phyloP scores from a whole-genome alignment of 2,113 vertebrate genomes.

The Hiodon tergisus region DNA sequence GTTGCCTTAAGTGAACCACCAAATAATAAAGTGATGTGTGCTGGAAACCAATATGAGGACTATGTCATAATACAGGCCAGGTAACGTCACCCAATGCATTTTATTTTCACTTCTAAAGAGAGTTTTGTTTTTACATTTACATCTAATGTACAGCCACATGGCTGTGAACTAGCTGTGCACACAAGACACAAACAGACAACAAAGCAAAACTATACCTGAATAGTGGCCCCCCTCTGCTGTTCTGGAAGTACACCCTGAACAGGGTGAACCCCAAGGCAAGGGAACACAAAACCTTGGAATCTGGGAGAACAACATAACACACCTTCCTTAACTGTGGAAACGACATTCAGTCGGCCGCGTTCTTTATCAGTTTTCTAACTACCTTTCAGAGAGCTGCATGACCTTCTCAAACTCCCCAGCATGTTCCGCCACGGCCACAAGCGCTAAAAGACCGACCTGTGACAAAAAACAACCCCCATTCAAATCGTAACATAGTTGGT shows the following conservation, averaged over 20 bases:
- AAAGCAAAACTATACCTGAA: conserved; percentile 62
- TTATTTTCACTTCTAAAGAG: too few species aligned
- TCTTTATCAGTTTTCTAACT: conserved; percentile 3
- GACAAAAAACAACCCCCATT: conserved; percentile 13
- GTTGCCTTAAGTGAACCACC: too few species aligned
- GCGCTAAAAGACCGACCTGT: conserved; percentile 73
- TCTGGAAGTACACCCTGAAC: conserved; percentile 68
- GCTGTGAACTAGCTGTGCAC: too few species aligned
- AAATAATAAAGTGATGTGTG: too few species aligned
- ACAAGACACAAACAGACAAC: too few species aligned
- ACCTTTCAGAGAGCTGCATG: conserved; percentile 80
- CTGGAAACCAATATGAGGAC: too few species aligned
- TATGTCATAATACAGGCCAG: too few species aligned
- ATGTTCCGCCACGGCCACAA: conserved; percentile 83
- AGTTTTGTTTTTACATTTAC: too few species aligned
- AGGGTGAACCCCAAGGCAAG: conserved; percentile 88
- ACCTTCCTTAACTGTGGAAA: neutral
- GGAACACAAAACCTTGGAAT: conserved; percentile 74
- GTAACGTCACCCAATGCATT: too few species aligned
- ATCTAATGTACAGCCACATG: too few species aligned
- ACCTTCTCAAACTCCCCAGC: conserved; percentile 82
- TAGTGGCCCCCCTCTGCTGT: conserved; percentile 68
- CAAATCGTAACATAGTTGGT: neutral
- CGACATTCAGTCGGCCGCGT: neutral
- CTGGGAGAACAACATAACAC: conserved; percentile 46